Percentiles rank a stretch among this genome's conserved stretches.
Conservation (phyloP, 37 sponge, comb jelly and placozoan genomes). For the Agelas oroides region DNA sequence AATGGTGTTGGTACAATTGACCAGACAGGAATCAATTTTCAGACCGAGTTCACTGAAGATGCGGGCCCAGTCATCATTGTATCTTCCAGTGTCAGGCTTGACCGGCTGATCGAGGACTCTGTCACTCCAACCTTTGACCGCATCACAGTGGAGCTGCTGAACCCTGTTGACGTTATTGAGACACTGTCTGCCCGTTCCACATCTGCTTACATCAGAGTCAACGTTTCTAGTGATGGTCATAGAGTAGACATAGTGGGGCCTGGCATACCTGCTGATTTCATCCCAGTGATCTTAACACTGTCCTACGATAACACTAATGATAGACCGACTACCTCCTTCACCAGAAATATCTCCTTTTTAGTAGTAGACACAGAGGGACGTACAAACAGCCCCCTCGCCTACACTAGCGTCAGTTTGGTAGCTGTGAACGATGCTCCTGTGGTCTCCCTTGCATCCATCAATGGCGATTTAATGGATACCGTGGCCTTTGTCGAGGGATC, state of each 20-base stretch:
- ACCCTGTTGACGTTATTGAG: conserved; percentile 37
- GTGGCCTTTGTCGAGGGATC: conserved; percentile 40
- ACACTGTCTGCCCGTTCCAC: conserved; percentile 4
- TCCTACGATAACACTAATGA: conserved; percentile 51
- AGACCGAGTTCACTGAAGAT: conserved; percentile 52
- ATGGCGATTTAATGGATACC: not conserved
- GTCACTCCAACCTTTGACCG: conserved; percentile 35
- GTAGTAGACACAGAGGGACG: conserved; percentile 60
- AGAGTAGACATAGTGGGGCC: conserved; percentile 45
- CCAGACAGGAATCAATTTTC: conserved; percentile 36
- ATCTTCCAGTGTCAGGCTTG: not conserved
- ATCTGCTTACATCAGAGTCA: conserved; percentile 21
- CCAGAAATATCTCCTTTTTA: conserved; percentile 30
- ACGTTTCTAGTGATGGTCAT: not conserved
- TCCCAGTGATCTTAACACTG: conserved; percentile 17
- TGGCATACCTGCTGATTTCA: conserved; percentile 53
- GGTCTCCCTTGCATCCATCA: not conserved
- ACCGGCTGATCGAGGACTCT: conserved; percentile 10
- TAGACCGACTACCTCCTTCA: conserved; percentile 11
- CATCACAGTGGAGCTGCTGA: conserved; percentile 30
- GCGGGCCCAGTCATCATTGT: conserved; percentile 33
- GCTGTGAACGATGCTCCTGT: conserved; percentile 58
- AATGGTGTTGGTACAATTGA: conserved; percentile 9
- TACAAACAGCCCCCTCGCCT: conserved; percentile 18
- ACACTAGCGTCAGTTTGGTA: conserved; percentile 21